These are phyloP conservation scores for Papilio polyxenes DNA, from an alignment of 1,140 invertebrate species.

Conservation along the genomic window DNA sequence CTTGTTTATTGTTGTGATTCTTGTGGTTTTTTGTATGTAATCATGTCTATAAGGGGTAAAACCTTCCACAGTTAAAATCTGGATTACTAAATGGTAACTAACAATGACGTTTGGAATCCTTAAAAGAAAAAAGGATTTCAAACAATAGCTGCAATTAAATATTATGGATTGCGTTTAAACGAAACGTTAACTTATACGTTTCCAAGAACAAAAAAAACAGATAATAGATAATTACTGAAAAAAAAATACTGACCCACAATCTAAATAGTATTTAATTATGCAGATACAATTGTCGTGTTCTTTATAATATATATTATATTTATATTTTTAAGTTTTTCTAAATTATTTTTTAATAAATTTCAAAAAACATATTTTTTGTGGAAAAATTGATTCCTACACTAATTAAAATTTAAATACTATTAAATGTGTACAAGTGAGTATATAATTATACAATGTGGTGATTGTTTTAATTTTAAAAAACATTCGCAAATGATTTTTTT, in stretches of 20 bases:
- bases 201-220: not conserved
- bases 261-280: constrained; percentile 1
- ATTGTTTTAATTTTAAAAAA: too few species aligned
- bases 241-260: constrained; percentile 9
- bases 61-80: not conserved
- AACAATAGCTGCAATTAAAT: constrained; percentile 16
- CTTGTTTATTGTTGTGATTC: too few species aligned
- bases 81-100: not conserved
- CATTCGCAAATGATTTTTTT: too few species aligned
- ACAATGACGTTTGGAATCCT: not conserved
- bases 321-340: not conserved
- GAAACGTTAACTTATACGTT: not conserved
- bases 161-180: not conserved
- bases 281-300: not conserved
- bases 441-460: too few species aligned
- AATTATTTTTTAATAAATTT: not conserved
- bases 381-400: not conserved
- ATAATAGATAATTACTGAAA: not conserved
- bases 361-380: not conserved
- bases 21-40: too few species aligned
- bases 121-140: not conserved
- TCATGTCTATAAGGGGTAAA: too few species aligned
- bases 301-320: not conserved
- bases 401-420: too few species aligned
- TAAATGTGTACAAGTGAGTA: too few species aligned